Conservation (phyloP, 1,140 invertebrate genomes). For the Drosophila sucinea region DNA sequence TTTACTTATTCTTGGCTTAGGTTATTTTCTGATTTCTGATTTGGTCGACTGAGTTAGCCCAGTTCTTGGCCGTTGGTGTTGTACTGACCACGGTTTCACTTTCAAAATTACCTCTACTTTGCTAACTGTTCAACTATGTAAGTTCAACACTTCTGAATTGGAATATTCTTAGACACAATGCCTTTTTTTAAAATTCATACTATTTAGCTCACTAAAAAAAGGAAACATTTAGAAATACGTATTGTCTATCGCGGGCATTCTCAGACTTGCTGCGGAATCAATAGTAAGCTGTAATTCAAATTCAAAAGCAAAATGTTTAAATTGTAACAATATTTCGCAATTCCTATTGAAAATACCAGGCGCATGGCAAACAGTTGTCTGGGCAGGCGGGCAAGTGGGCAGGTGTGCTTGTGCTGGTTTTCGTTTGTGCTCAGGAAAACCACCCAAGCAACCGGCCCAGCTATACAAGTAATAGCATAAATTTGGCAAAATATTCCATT, state of each 20-base stretch:
- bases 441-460: constrained; percentile 34
- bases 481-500: constrained; percentile 11
- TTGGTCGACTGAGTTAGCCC: constrained; percentile 58
- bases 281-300: background rate
- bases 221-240: no score
- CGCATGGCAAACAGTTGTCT: constrained; percentile 27
- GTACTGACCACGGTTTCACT: constrained; percentile 50
- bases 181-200: no score
- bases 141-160: background rate
- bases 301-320: constrained; percentile 16
- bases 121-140: constrained; percentile 32
- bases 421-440: constrained; percentile 27
- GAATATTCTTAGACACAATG: background rate
- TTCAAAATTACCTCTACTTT: constrained; percentile 45
- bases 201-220: no score
- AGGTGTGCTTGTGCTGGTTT: constrained; percentile 13
- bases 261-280: background rate
- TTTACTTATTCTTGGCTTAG: constrained; percentile 26
- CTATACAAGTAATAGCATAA: constrained; percentile 17
- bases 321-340: constrained; percentile 55
- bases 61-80: constrained; percentile 53
- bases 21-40: constrained; percentile 22
- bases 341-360: constrained; percentile 28
- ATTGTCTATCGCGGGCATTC: background rate
- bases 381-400: constrained; percentile 21